Base-by-base conservation (phyloP, 2,888 invertebrate genomes). In the Diploptera punctata region DNA sequence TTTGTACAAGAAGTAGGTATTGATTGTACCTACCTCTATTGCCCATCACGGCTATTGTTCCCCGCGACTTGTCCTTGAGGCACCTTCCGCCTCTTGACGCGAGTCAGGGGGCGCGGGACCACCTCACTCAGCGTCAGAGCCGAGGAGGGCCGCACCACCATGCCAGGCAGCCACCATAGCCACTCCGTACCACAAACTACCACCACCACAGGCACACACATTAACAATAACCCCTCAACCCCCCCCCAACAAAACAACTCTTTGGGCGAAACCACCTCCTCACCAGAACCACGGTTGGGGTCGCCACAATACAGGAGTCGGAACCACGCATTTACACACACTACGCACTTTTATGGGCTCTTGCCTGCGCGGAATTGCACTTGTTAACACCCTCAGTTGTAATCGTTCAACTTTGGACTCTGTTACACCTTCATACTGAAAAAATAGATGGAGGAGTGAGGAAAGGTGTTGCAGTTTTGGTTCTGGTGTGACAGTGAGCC, bases 101-200 rank as follows among this genome's bases (percentile, higher is more conserved):
- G 49, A 5, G 49, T 38, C 21, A 29, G 18, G 26, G 24, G 29
- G 24, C 49, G 47, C 31, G 60, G n/a, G 29, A 81, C 77, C 82
- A 85, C 85, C 84, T 85, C 84, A 83, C 84, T 85, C 49, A 68
- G 49, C 69, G 62, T 29, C 16, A 31, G 26, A 60, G 52, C 73
- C 26, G 73, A 69, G 54, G 21, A 44, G 18, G 49, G 31, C 52
- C 49, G 21, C 57, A 31, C 18, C 54, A 38, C 60, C 67, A 67
- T 65, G 21, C 19, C 19, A 24, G 24, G 26, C 54, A 16, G 26
- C 54, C 54, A 54, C 21, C 54, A 54, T 24, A 21, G 24, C 24
- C 65, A 65, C 65, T 24, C 43, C 38, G 24, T 24, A 24, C 43
- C 43, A 65, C 61, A 62, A 31, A 18, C 24, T 24, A 44, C 44